phyloP scores from a whole-genome alignment of 2,888 invertebrate genomes.

The Caenorhabditis panamensis region DNA sequence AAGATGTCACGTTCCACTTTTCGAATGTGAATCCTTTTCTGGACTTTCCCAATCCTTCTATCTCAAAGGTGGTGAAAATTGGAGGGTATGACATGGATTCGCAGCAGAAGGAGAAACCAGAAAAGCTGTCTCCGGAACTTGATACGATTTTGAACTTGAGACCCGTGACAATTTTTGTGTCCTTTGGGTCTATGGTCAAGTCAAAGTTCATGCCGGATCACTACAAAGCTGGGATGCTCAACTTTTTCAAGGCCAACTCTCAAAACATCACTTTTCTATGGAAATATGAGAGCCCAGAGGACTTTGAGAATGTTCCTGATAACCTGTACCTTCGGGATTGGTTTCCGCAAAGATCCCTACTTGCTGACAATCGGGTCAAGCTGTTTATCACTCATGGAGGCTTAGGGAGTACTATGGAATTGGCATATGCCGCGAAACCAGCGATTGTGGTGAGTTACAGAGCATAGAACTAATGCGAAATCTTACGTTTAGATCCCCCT shows the following conservation, averaged over 20 bases:
- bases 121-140: background rate
- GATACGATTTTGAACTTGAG: constrained; percentile 11
- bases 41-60: constrained; percentile 49
- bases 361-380: constrained; percentile 42
- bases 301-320: constrained; percentile 10
- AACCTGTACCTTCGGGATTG: constrained; percentile 44
- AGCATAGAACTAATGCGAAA: background rate
- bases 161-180: constrained; percentile 24
- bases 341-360: constrained; percentile 41
- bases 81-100: constrained; percentile 55
- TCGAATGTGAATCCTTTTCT: constrained; percentile 57
- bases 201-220: constrained; percentile 32
- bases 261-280: constrained; percentile 42
- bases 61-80: constrained; percentile 53
- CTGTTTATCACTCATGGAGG: constrained; percentile 56
- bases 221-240: constrained; percentile 23
- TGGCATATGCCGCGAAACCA: constrained; percentile 47
- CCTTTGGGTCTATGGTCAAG: constrained; percentile 50
- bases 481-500: constrained; percentile 33
- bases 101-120: background rate
- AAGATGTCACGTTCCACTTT: constrained; percentile 54
- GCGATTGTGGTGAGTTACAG: constrained; percentile 31
- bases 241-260: constrained; percentile 23
- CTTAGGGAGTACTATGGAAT: constrained; percentile 36
- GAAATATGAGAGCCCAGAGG: constrained; percentile 46